Base-by-base conservation (phyloP, 1,140 invertebrate genomes). In the Andrena cerasifolii region DNA sequence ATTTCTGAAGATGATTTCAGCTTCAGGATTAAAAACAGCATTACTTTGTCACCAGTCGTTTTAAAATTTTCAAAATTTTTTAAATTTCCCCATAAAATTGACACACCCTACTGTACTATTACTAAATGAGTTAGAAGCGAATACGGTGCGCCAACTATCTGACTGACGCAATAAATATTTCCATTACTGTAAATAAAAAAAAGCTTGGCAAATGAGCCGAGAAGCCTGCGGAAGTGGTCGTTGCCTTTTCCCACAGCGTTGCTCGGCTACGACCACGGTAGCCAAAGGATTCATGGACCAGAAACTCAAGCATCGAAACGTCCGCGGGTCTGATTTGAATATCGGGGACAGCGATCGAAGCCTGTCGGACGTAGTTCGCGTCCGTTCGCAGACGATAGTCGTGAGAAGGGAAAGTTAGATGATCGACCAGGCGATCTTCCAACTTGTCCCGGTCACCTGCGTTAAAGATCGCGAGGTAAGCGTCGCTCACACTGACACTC, bases 401-500 rank as follows among this genome's bases (percentile, higher is more conserved):
- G 63, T 68, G 73, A 67, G 73, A 75, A 75, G 73, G 73, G 73
- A 75, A 75, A 75, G 73, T 75, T 58, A 47, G 26, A n/a, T 28
- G 33, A 70, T 70, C 51, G 70, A 61, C 26, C 24, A 31, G 24
- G 31, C 49, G 62, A 67, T 58, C 40, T 10, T 7, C n/a, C 67
- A 47, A 59, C 49, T 28, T 21, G 12, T 24, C 28, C 10, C 10
- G 14, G 26, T 0, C 12, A n/a, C 4, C 12, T n/a, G 33, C 10
- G 16, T 6, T 73, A 53, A 53, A 73, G 40, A 63, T 40, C 0
- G 36, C 26, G 24, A n/a, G 21, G 16, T 5, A 45, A 14, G 7
- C 36, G n/a, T 31, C 18, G 45, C 63, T 47, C 26, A 72, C 28
- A n/a, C n/a, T n/a, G n/a, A n/a, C n/a, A n/a, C n/a, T n/a, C n/a